A percentile compares a stretch with the other conserved stretches of the same genome.
phyloP scores from a whole-genome alignment of 2,797 vertebrate genomes.

The Myoxocephalus aenaeus region DNA sequence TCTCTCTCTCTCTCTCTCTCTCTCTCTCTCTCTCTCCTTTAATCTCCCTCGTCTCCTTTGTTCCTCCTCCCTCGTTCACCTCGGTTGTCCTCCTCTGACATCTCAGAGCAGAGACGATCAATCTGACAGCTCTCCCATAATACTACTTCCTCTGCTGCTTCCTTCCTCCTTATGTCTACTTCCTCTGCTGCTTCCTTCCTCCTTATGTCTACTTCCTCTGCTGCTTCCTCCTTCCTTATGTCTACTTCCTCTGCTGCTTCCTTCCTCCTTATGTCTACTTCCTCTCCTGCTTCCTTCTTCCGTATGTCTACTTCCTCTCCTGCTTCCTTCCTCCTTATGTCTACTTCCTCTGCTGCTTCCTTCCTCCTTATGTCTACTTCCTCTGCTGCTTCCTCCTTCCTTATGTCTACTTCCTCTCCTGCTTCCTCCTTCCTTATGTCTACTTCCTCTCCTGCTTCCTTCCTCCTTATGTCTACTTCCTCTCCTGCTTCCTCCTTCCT shows the following conservation, averaged over 20 bases:
- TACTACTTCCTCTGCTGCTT: neutral
- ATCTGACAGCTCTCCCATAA: constrained; percentile 20
- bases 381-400: no score
- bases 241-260: neutral
- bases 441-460: no score
- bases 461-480: no score
- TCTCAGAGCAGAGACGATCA: constrained; percentile 29
- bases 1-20: neutral
- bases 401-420: no score
- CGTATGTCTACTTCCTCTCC: no score
- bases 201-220: neutral
- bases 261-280: no score
- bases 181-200: neutral
- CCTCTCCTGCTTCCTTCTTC: neutral
- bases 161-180: neutral
- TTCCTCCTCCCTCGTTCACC: constrained; percentile 4
- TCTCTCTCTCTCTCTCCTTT: constrained; percentile 13
- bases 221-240: neutral
- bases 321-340: no score
- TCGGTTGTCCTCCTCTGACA: constrained; percentile 44
- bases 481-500: no score
- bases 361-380: no score
- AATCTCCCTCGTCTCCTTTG: constrained; percentile 17
- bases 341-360: no score
- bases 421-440: no score